Evolutionary conservation across 1,140 invertebrate genomes (phyloP).

Genomic region (Heliconius himera): DNA sequence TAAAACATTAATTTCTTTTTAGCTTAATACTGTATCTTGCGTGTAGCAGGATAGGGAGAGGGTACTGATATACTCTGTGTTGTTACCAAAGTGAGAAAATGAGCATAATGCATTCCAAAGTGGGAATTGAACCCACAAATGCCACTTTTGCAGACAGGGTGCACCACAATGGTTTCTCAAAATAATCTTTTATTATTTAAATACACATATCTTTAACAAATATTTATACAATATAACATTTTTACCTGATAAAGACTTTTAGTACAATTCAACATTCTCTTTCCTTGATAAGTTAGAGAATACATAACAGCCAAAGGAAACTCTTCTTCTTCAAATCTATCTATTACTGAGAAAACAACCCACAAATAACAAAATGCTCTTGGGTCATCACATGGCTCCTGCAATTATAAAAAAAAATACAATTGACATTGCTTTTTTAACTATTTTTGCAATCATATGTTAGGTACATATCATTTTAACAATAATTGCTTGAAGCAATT

Average conservation of each 20-base stretch:
- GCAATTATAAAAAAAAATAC: conserved; percentile 29
- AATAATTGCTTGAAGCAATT: too few species aligned
- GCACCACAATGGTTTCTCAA: too few species aligned
- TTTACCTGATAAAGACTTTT: conserved; percentile 81
- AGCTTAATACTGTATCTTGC: too few species aligned
- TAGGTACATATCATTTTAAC: not conserved
- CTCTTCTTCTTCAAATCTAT: conserved; percentile 75
- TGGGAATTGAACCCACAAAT: too few species aligned
- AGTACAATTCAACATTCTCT: conserved; percentile 77
- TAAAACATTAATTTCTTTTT: too few species aligned
- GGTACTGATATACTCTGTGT: too few species aligned
- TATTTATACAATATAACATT: not conserved
- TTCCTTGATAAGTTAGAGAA: conserved; percentile 82
- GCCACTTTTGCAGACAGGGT: too few species aligned
- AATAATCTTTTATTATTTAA: too few species aligned
- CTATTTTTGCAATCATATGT: too few species aligned
- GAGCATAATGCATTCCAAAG: too few species aligned
- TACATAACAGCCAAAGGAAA: conserved; percentile 82
- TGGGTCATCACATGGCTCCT: conserved; percentile 91
- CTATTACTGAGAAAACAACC: conserved; percentile 83
- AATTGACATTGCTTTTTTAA: not conserved
- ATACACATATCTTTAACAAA: not conserved
- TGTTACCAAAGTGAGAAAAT: too few species aligned
- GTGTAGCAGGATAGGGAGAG: too few species aligned
- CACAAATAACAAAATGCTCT: conserved; percentile 89